Base-by-base conservation (phyloP, 2,113 vertebrate species). In the Otolemur garnettii region DNA sequence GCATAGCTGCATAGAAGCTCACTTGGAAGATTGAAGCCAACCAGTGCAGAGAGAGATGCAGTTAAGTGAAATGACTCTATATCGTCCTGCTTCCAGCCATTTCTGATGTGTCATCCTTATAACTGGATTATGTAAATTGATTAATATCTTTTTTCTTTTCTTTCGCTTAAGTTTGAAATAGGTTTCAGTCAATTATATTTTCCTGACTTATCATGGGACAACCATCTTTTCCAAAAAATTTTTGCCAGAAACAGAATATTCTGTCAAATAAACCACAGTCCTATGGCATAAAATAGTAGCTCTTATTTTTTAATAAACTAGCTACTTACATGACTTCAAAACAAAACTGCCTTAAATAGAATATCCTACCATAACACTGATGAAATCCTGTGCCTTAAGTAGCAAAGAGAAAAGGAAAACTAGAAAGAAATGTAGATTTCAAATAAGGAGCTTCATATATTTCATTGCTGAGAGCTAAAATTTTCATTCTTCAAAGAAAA, bases 241-340 rank as follows among this genome's bases (percentile, higher is more conserved):
- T 79, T 38, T 93, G 50, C 4, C 33, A 87, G 21, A 93, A 94
- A 83, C 38, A 72, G 69, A 92, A 95, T 17, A 71, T 50, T 75
- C 59, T 69, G 22, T 4, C 80, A 53, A 91, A 64, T 85, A 90
- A 92, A 86, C 12, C 33, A 82, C 5, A 64, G 35, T 68, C 90
- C 60, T 60, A 18, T 53, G 30, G 60, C 26, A 78, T 78, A 82
- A 72, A 21, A 42, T 22, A 72, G 13, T 66, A 68, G 92, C 85
- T 78, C 50, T 81, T 11, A 53, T 42, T 79, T 94, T 85, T 60
- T 53, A 78, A 53, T 68, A 80, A 92, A 95, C 19, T 68, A 92
- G 64, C 33, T 74, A 72, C 45, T 90, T 38, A 68, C 0, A 79
- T 38, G 50, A 66, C 92, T 55, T 89, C 24, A 78, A 92, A 94